Evolutionary conservation across 2,888 invertebrate species (phyloP).

Genomic region (Stenolophus ochropezus): DNA sequence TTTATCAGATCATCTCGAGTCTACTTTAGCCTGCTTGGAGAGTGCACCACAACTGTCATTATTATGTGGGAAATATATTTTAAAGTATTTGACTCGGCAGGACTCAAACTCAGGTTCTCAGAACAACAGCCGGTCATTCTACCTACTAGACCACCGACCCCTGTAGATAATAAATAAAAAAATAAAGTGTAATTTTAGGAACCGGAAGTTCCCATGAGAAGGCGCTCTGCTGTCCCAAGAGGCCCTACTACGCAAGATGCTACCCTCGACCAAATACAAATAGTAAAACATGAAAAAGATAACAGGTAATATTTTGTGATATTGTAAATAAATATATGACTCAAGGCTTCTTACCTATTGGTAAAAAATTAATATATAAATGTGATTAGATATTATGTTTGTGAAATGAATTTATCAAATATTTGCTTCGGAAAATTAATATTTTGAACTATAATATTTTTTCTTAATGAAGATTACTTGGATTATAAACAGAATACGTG

Average conservation of each 20-base stretch:
- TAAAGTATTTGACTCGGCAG: no score
- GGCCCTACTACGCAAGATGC: slow-evolving; percentile 15
- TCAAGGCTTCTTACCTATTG: no score
- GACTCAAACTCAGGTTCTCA: no score
- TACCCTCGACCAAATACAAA: slow-evolving; percentile 39
- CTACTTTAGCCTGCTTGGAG: no score
- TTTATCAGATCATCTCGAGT: no score
- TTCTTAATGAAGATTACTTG: not conserved
- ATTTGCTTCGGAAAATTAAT: no score
- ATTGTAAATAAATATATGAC: not conserved
- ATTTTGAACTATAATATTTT: no score
- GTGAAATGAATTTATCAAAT: not conserved
- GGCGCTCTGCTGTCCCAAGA: slow-evolving; percentile 29
- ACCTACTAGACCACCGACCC: not conserved
- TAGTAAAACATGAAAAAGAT: slow-evolving; percentile 53
- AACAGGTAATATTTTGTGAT: slow-evolving; percentile 28
- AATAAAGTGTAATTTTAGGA: not conserved
- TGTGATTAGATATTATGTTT: not conserved
- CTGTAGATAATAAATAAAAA: not conserved
- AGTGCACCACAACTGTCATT: no score
- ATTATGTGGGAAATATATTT: no score
- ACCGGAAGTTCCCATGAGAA: not conserved
- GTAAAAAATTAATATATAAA: no score
- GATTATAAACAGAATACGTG: not conserved
- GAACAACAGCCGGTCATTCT: no score